Evolutionary conservation across 2,888 invertebrate genomes (phyloP).

Genomic region (Cataglyphis albicans): DNA sequence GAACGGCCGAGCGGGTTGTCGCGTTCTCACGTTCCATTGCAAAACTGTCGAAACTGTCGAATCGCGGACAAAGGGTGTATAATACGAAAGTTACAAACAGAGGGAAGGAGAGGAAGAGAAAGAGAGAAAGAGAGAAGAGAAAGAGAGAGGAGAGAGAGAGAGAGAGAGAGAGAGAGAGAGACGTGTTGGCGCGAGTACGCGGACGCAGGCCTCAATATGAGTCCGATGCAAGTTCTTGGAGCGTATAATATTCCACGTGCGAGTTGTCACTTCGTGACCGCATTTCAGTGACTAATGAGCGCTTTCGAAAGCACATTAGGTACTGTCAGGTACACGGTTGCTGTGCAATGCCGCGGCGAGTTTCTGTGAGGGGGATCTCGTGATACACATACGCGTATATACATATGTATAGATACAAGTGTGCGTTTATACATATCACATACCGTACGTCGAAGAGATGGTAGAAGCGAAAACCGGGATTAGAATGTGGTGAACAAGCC

Average conservation of each 20-base stretch:
- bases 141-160: constrained; percentile 46
- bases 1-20: constrained; percentile 51
- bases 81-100: constrained; percentile 82
- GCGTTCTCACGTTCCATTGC: constrained; percentile 80
- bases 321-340: constrained; percentile 74
- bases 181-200: constrained; percentile 53
- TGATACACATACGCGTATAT: constrained; percentile 55
- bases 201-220: constrained; percentile 75
- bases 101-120: constrained; percentile 42
- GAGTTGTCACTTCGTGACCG: constrained; percentile 82
- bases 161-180: constrained; percentile 45
- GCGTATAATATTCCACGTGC: constrained; percentile 79
- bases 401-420: background rate
- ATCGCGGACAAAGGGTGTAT: constrained; percentile 82
- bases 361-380: constrained; percentile 58
- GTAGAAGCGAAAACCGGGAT: constrained; percentile 41
- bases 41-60: constrained; percentile 83
- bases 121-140: constrained; percentile 50
- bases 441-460: background rate
- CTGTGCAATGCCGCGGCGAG: constrained; percentile 64
- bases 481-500: constrained; percentile 16
- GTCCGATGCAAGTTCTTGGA: constrained; percentile 82
- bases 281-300: constrained; percentile 84
- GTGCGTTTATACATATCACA: constrained; percentile 3
- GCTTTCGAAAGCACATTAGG: constrained; percentile 80